Conservation (phyloP, 2,113 vertebrate species). For the Rostratula benghalensis region DNA sequence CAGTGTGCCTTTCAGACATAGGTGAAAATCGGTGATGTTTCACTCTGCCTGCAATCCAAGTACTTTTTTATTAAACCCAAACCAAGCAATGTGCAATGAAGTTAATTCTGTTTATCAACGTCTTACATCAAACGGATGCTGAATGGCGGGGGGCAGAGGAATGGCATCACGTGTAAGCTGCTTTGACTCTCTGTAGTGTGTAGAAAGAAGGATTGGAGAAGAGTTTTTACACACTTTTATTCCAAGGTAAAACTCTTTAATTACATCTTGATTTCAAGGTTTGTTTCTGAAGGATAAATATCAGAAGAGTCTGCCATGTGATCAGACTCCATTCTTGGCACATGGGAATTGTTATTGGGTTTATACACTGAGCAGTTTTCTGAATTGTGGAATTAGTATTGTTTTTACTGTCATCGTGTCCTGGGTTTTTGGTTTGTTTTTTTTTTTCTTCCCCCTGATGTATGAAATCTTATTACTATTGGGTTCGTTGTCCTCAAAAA, state of each 20-base stretch:
- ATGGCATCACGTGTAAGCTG: not conserved
- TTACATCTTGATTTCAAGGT: not conserved
- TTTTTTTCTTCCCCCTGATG: not conserved
- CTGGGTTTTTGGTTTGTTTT: too few species aligned
- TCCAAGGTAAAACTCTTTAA: not conserved
- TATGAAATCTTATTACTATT: not conserved
- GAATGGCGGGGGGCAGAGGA: not conserved
- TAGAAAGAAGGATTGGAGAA: not conserved
- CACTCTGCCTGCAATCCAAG: not conserved
- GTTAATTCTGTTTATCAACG: not conserved
- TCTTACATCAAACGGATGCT: not conserved
- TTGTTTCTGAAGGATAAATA: not conserved
- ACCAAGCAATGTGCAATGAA: not conserved
- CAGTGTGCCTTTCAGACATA: not conserved
- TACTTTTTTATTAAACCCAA: not conserved
- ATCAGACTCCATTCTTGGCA: not conserved
- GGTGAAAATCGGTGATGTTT: not conserved
- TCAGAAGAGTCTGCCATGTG: not conserved
- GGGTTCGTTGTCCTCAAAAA: not conserved
- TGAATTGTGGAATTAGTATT: not conserved
- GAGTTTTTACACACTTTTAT: not conserved
- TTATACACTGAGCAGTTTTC: not conserved
- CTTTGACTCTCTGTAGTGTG: not conserved
- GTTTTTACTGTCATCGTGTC: not conserved
- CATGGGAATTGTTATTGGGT: not conserved